Base-by-base conservation (phyloP, 2,888 invertebrate species). In the Sinopyrophorus schimmeli region DNA sequence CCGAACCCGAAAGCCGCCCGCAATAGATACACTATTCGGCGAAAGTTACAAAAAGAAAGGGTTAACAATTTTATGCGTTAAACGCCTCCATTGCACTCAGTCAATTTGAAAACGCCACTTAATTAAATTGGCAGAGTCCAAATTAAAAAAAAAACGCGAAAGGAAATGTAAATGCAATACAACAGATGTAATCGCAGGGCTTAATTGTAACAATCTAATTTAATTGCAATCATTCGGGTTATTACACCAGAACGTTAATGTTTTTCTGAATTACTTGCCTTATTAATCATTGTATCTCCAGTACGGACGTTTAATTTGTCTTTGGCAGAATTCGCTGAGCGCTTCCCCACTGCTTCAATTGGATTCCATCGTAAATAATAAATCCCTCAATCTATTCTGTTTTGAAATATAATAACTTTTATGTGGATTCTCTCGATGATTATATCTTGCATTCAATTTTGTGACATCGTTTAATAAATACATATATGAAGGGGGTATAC, bases 211-310 rank as follows among this genome's bases (percentile, higher is more conserved):
- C 15, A 5, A 32, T 41, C 31, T 24, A 41, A 41, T 41, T 30
- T 41, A 15, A 41, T 32, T 11, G 32, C 24, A 41, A 41, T 41
- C 32, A 31, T 32, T 24, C 31, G 41, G 41, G 31, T 41, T 41
- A 31, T 41, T 41, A 41, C 31, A 41, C 41, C 24, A 37, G 37
- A 37, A 37, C 24, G 32, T 41, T 41, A 31, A 41, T 31, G 41
- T 31, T 32, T 32, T 41, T 40, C 16, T 16, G 21, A 40, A 40
- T 23, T 31, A 7, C 24, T 2, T 9, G 7, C 10, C 31, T 41
- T 41, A 41, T 41, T 41, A 41, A 30, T 41, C 41, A 32, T 28
- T 16, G 20, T 18, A 27, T n/a, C 18, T 10, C 28, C 32, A 32
- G 27, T 14, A 28, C 16, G 17, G 17, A 39, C 18, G 24, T 11